A percentile compares a stretch with the other conserved stretches of the same genome.
These are phyloP conservation scores for Neogale vison DNA, from an alignment of 2,113 vertebrate species.

Conservation along the genomic window DNA sequence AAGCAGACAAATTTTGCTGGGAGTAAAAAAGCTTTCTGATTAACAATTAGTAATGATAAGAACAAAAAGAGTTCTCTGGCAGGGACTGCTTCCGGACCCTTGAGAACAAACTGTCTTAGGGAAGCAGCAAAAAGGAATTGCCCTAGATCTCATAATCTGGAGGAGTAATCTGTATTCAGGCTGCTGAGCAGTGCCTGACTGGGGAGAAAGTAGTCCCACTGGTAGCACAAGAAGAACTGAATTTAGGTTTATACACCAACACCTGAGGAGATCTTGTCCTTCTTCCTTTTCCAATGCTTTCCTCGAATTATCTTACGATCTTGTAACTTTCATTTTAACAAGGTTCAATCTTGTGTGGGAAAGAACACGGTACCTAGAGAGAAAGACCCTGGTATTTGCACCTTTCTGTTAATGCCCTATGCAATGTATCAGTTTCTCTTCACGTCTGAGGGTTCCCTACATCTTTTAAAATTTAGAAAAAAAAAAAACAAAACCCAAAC, in stretches of 20 bases:
- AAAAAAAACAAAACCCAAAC: not conserved
- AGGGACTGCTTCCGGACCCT: not conserved
- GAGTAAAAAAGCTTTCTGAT: not conserved
- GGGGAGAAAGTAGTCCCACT: not conserved
- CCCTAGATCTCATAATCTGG: not conserved
- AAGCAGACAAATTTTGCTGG: not conserved
- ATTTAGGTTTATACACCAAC: not conserved
- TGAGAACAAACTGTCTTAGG: slow-evolving; percentile 20
- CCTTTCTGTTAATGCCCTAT: not conserved
- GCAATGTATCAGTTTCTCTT: not conserved
- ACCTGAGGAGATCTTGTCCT: not conserved
- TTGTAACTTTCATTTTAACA: slow-evolving; percentile 27
- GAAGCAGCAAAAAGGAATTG: not conserved
- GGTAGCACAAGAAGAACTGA: not conserved
- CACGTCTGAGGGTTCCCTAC: not conserved
- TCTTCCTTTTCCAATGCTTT: not conserved
- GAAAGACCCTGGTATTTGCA: not conserved
- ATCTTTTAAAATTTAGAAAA: slow-evolving; percentile 8
- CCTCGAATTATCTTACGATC: not conserved
- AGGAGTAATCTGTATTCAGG: not conserved
- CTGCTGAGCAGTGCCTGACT: not conserved
- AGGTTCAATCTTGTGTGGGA: not conserved
- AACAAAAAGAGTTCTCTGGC: slow-evolving; percentile 8
- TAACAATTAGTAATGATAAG: not conserved
- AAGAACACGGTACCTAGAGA: not conserved